Base-by-base conservation (phyloP, 2,113 vertebrate species). In the Catharus fuscescens region DNA sequence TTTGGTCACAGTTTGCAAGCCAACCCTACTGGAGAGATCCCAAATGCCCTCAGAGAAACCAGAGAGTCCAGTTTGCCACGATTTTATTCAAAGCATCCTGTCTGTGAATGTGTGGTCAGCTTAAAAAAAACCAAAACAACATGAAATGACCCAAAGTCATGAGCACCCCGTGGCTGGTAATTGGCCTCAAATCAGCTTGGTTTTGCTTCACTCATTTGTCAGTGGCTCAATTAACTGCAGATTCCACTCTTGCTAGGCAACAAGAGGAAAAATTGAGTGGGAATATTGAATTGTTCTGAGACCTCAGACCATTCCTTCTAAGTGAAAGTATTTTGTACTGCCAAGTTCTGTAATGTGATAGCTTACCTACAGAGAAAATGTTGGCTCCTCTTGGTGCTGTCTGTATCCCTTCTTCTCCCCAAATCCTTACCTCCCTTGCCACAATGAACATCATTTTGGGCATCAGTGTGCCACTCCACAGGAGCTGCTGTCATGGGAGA, bases 1-100 rank as follows among this genome's bases (percentile, higher is more conserved):
- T 93, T 74, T 92, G 77, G 72, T 87, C 70, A 45, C 44, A 50
- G 77, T 86, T 95, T 21, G 20, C 65, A 79, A 54, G 48, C 7
- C 56, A 76, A 4, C 31, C 60, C 77, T 32, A 40, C 83, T 94
- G 86, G 83, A 92, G 57, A 78, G 47, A 71, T 67, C 80, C 72
- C 83, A 96, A 91, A 78, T 12, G 21, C 57, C 72, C 80, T 78
- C 48, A 48, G 57, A 88, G 91, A 92, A 84, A 65, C 50, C 53
- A 40, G 40, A 40, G 12, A 40, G 34, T 62, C 42, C 67, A 77
- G 50, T 66, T 86, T 73, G 18, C 56, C 67, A 23, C 11, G 1
- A 17, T 88, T 88, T 90, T 78, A 78, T 93, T 93, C 84, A 60
- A 74, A 86, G 65, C 52, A 62, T 67, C 56, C 40, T 91, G 79